Conservation (phyloP, 2,888 invertebrate genomes). For the Argynnis bischoffii region DNA sequence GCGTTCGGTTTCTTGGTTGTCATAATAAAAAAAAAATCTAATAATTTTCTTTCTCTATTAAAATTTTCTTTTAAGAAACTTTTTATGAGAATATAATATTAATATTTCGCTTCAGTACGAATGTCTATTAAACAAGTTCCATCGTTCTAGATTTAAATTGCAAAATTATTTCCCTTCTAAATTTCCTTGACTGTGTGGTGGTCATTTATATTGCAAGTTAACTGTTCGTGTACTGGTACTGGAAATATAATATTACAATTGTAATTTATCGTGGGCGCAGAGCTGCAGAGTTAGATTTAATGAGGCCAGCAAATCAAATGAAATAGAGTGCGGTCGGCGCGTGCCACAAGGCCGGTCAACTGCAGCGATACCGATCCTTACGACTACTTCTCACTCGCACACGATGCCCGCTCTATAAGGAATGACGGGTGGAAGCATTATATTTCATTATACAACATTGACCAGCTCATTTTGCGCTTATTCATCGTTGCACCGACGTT, state of each 20-base stretch:
- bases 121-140: slow-evolving; percentile 10
- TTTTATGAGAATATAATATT: slow-evolving; percentile 4
- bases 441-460: slow-evolving; percentile 48
- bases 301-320: slow-evolving; percentile 69
- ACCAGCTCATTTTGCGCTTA: slow-evolving; percentile 45
- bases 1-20: too few species aligned
- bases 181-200: slow-evolving; percentile 38
- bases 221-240: slow-evolving; percentile 27
- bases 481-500: slow-evolving; percentile 62
- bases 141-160: slow-evolving; percentile 44
- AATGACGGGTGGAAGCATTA: slow-evolving; percentile 50
- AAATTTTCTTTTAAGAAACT: neutral
- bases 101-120: slow-evolving; percentile 1
- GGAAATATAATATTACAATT: slow-evolving; percentile 44
- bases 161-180: slow-evolving; percentile 51
- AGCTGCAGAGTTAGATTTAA: slow-evolving; percentile 57
- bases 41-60: neutral
- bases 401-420: slow-evolving; percentile 56
- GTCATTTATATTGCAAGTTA: slow-evolving; percentile 35
- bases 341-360: slow-evolving; percentile 78
- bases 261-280: slow-evolving; percentile 47
- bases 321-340: slow-evolving; percentile 63
- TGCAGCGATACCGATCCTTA: slow-evolving; percentile 59
- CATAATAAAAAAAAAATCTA: too few species aligned
- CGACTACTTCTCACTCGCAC: slow-evolving; percentile 60